These are phyloP conservation scores for Phania funesta DNA, from an alignment of 2,888 invertebrate species.

Conservation along the genomic window DNA sequence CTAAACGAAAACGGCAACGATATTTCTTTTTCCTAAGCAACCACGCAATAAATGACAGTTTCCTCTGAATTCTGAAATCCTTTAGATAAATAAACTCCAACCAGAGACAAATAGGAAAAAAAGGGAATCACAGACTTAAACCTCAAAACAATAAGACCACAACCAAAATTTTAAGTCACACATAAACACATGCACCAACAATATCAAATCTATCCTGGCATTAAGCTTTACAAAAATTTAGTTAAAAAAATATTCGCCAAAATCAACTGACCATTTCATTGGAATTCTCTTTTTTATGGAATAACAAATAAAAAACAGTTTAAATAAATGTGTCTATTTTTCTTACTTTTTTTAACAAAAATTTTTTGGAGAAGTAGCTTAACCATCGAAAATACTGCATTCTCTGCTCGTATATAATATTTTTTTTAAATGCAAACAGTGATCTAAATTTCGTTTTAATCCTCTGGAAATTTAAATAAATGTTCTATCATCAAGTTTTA, in stretches of 20 bases:
- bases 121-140: conserved; percentile 51
- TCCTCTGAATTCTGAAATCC: conserved; percentile 60
- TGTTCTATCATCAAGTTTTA: conserved; percentile 60
- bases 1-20: conserved; percentile 28
- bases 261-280: conserved; percentile 66
- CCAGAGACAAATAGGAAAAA: conserved; percentile 6
- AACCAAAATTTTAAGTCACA: conserved; percentile 8
- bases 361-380: neutral
- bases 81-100: conserved; percentile 61
- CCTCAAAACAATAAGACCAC: conserved; percentile 64
- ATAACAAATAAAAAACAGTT: conserved; percentile 45
- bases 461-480: conserved; percentile 69
- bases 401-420: conserved; percentile 28
- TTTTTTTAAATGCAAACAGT: conserved; percentile 35
- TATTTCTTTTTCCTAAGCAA: conserved; percentile 42
- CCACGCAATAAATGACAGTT: conserved; percentile 65
- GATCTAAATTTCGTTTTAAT: conserved; percentile 64
- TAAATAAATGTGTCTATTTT: conserved; percentile 58
- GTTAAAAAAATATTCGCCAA: conserved; percentile 31
- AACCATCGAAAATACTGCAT: conserved; percentile 14
- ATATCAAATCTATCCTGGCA: neutral
- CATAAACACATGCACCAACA: conserved; percentile 16
- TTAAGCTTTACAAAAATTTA: neutral
- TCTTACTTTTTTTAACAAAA: conserved; percentile 5
- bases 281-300: conserved; percentile 40